These are phyloP conservation scores for Synaphobranchus kaupii DNA, from an alignment of 2,797 vertebrate species.

Conservation along the genomic window DNA sequence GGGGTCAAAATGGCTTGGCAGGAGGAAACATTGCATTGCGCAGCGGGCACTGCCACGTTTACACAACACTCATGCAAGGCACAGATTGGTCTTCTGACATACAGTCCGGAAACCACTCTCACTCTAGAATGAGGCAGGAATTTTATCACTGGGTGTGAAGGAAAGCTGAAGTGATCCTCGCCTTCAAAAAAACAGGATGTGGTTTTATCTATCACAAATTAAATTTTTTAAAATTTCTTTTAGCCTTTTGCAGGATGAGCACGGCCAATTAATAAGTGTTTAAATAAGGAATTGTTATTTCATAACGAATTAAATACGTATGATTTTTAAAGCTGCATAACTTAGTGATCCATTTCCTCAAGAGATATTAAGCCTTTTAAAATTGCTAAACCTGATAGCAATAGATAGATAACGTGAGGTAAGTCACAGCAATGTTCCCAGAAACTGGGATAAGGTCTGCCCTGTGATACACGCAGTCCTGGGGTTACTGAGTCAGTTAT, in stretches of 20 bases:
- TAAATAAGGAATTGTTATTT: not conserved
- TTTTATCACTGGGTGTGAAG: slow-evolving; percentile 11
- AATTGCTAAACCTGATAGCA: not conserved
- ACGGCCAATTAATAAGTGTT: not conserved
- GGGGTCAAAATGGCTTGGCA: not conserved
- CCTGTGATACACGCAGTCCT: not conserved
- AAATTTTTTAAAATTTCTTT: not conserved
- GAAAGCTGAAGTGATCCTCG: not conserved
- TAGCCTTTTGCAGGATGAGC: not conserved
- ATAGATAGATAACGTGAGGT: not conserved
- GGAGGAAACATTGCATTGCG: not conserved
- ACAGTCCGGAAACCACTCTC: not conserved
- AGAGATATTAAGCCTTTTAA: not conserved
- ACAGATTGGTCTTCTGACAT: not conserved
- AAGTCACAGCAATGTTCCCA: not conserved
- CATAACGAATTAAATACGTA: not conserved
- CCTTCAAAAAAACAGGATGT: not conserved
- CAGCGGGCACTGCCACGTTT: not conserved
- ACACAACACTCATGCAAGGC: not conserved
- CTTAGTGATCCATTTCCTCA: not conserved
- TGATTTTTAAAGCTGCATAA: not conserved
- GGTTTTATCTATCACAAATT: not conserved
- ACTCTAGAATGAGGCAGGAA: not conserved
- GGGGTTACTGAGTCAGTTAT: not conserved
- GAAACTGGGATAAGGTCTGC: not conserved